These are phyloP conservation scores for Spondyliosoma cantharus DNA, from an alignment of 2,797 vertebrate genomes.

Conservation along the genomic window DNA sequence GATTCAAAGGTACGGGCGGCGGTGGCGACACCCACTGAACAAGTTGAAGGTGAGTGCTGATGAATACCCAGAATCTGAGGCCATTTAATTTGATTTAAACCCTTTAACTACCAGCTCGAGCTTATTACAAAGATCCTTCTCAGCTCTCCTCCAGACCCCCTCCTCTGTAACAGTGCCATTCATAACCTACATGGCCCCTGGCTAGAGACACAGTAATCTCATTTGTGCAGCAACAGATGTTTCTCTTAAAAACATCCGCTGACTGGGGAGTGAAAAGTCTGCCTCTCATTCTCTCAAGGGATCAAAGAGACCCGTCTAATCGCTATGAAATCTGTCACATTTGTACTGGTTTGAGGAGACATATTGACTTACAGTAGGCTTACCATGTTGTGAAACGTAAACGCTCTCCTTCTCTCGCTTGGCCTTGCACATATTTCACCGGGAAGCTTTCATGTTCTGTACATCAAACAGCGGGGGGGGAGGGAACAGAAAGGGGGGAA, in stretches of 20 bases:
- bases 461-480: slow-evolving; percentile 62
- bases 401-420: slow-evolving; percentile 34
- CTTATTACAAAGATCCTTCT: slow-evolving; percentile 75
- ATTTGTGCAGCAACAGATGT: slow-evolving; percentile 83
- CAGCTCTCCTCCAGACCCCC: slow-evolving; percentile 58
- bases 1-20: slow-evolving; percentile 42
- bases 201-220: slow-evolving; percentile 79
- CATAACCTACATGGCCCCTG: slow-evolving; percentile 74
- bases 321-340: slow-evolving; percentile 75
- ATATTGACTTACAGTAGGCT: slow-evolving; percentile 73
- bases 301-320: slow-evolving; percentile 77
- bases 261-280: slow-evolving; percentile 72
- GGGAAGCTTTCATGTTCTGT: slow-evolving; percentile 66
- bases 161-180: slow-evolving; percentile 70
- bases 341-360: slow-evolving; percentile 68
- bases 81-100: slow-evolving; percentile 69
- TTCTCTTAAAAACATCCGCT: slow-evolving; percentile 81
- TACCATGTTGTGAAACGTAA: slow-evolving; percentile 56
- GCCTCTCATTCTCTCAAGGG: slow-evolving; percentile 70
- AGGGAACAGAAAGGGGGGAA: slow-evolving; percentile 19
- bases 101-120: slow-evolving; percentile 62
- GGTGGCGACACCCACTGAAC: slow-evolving; percentile 18
- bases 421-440: slow-evolving; percentile 56
- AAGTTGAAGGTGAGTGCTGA: slow-evolving; percentile 62
- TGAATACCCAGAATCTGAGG: slow-evolving; percentile 61